Evolutionary conservation across 2,888 invertebrate species (phyloP).

Genomic region (Cynaeus angustus): DNA sequence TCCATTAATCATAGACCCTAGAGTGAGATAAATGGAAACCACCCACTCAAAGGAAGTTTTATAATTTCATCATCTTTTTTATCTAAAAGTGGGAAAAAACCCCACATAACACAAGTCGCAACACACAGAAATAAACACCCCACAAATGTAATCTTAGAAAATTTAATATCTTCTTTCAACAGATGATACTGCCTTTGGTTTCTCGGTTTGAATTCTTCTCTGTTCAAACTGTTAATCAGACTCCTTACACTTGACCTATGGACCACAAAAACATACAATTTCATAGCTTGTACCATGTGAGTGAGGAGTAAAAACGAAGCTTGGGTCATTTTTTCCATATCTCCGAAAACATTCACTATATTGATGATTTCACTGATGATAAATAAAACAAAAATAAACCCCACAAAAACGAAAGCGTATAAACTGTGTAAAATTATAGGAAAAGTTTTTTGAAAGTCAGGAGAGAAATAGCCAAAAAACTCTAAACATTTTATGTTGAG

Average conservation of each 20-base stretch:
- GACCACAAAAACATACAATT: slow-evolving; percentile 47
- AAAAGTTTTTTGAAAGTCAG: slow-evolving; percentile 1
- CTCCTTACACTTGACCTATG: slow-evolving; percentile 47
- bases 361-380: slow-evolving; percentile 72
- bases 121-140: slow-evolving; percentile 59
- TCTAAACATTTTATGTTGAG: slow-evolving; percentile 21
- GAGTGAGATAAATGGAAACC: slow-evolving; percentile 74
- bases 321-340: slow-evolving; percentile 61
- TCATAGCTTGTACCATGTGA: slow-evolving; percentile 54
- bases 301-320: slow-evolving; percentile 63
- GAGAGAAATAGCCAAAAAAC: slow-evolving; percentile 43
- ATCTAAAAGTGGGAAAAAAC: slow-evolving; percentile 64
- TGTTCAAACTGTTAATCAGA: slow-evolving; percentile 52
- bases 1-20: slow-evolving; percentile 72
- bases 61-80: slow-evolving; percentile 46
- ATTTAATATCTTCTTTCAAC: slow-evolving; percentile 55
- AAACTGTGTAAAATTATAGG: slow-evolving; percentile 24
- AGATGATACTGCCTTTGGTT: slow-evolving; percentile 56
- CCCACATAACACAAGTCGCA: slow-evolving; percentile 64
- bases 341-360: slow-evolving; percentile 70
- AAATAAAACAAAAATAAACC: slow-evolving; percentile 68
- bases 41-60: slow-evolving; percentile 61
- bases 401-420: slow-evolving; percentile 40
- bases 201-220: slow-evolving; percentile 60
- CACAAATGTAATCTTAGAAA: slow-evolving; percentile 56